These are phyloP conservation scores for Procavia capensis DNA, from an alignment of 2,113 vertebrate species.

Conservation along the genomic window DNA sequence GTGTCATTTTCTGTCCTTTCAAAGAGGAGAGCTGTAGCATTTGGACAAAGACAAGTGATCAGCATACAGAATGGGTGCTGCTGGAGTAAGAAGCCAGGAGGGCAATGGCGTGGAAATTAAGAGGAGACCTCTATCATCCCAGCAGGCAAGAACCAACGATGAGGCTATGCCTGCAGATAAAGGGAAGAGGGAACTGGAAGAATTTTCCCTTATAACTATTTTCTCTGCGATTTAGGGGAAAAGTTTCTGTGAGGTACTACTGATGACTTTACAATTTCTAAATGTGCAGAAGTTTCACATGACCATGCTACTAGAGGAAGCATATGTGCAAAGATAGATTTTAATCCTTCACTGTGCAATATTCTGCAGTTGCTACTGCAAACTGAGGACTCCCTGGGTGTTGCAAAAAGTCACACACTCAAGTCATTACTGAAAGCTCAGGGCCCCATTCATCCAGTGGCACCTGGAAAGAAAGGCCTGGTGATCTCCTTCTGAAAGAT, in stretches of 20 bases:
- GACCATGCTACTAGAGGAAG: not conserved
- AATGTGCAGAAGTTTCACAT: constrained; percentile 27
- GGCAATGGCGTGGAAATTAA: rapidly evolving
- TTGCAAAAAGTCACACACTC: not conserved
- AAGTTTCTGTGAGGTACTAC: not conserved
- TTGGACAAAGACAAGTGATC: not conserved
- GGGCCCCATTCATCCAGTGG: not conserved
- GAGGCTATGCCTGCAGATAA: not conserved
- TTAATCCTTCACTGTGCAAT: not conserved
- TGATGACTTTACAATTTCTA: constrained; percentile 18
- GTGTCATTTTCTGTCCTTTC: not conserved
- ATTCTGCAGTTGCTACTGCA: not conserved
- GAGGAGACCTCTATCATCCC: not conserved
- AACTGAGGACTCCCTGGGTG: not conserved
- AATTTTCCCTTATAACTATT: not conserved
- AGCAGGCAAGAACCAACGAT: not conserved
- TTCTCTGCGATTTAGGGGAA: not conserved
- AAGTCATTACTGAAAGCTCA: not conserved
- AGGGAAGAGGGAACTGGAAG: not conserved
- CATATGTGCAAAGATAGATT: not conserved
- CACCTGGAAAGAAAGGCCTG: not conserved
- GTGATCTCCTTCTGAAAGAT: not conserved
- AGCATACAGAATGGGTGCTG: not conserved
- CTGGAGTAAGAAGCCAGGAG: not conserved
- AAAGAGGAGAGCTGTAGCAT: not conserved